Evolutionary conservation across 2,888 invertebrate genomes (phyloP).

Genomic region (Toxonevra muliebris): DNA sequence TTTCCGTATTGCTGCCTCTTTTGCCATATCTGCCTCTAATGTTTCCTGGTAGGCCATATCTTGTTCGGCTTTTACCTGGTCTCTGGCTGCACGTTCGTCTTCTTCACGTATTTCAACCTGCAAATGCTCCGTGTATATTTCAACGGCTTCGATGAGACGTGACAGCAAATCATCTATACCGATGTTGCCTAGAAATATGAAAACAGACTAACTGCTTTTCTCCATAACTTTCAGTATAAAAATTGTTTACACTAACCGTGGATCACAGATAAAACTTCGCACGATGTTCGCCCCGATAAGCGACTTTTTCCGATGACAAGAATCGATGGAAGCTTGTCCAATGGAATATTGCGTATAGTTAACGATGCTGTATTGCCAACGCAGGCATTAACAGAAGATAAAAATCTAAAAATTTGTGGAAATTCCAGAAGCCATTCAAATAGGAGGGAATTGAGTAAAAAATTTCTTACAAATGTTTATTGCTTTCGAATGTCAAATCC

Average conservation of each 20-base stretch:
- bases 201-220: conserved; percentile 5
- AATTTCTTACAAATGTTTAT: conserved; percentile 77
- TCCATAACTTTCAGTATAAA: conserved; percentile 12
- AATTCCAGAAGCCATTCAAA: conserved; percentile 1
- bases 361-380: conserved; percentile 85
- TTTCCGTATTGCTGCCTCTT: conserved; percentile 84
- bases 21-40: conserved; percentile 79
- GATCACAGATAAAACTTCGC: conserved; percentile 90
- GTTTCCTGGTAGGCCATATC: conserved; percentile 93
- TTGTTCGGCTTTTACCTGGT: conserved; percentile 90
- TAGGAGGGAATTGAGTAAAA: neutral
- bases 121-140: conserved; percentile 82
- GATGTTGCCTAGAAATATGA: conserved; percentile 70
- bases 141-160: conserved; percentile 86
- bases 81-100: conserved; percentile 87
- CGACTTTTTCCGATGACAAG: conserved; percentile 86
- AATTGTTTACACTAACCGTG: conserved; percentile 71
- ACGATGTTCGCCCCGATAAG: conserved; percentile 74
- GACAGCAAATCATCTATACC: conserved; percentile 90
- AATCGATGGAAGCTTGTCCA: conserved; percentile 88
- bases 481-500: conserved; percentile 92
- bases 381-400: conserved; percentile 77
- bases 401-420: conserved; percentile 68
- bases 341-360: conserved; percentile 84
- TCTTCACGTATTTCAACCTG: conserved; percentile 83